Percentiles rank a stretch among this genome's conserved stretches.
These are phyloP conservation scores for Xiphophorus hellerii DNA, from an alignment of 2,113 vertebrate species.

Conservation along the genomic window DNA sequence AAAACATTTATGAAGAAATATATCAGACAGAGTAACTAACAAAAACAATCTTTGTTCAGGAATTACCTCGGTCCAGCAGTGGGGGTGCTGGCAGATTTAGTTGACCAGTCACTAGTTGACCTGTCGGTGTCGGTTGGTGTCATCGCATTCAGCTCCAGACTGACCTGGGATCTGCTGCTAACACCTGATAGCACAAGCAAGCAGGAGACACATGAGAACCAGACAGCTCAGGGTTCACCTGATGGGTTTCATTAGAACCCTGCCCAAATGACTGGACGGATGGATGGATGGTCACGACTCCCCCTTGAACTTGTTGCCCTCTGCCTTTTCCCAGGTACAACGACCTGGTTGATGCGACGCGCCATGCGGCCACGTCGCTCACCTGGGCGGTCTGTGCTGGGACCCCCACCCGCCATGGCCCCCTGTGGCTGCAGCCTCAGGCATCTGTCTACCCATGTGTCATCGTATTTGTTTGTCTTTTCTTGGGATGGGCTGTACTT, in stretches of 20 bases:
- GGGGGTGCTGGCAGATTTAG: constrained; percentile 45
- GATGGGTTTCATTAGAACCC: neutral
- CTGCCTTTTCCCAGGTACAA: too few species aligned
- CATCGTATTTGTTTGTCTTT: too few species aligned
- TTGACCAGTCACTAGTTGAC: constrained; percentile 49
- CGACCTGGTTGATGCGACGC: too few species aligned
- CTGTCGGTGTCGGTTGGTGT: constrained; percentile 49
- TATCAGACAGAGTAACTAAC: neutral
- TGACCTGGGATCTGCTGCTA: constrained; percentile 68
- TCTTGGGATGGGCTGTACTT: too few species aligned
- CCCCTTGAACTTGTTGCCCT: too few species aligned
- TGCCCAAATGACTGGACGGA: too few species aligned
- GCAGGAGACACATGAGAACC: neutral
- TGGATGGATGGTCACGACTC: too few species aligned
- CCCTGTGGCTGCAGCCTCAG: too few species aligned
- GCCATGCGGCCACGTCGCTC: too few species aligned
- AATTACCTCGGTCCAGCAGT: constrained; percentile 51
- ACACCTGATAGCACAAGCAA: constrained; percentile 43
- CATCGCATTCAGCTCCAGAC: constrained; percentile 63
- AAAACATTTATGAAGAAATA: neutral
- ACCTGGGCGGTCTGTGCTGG: too few species aligned
- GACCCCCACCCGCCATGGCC: too few species aligned
- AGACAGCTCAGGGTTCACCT: neutral
- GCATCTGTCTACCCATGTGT: too few species aligned
- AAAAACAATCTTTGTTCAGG: neutral